A percentile compares a stretch with the other conserved stretches of the same genome.
These are phyloP conservation scores for Emydura subglobosa DNA, from an alignment of 2,113 vertebrate species.

Conservation along the genomic window DNA sequence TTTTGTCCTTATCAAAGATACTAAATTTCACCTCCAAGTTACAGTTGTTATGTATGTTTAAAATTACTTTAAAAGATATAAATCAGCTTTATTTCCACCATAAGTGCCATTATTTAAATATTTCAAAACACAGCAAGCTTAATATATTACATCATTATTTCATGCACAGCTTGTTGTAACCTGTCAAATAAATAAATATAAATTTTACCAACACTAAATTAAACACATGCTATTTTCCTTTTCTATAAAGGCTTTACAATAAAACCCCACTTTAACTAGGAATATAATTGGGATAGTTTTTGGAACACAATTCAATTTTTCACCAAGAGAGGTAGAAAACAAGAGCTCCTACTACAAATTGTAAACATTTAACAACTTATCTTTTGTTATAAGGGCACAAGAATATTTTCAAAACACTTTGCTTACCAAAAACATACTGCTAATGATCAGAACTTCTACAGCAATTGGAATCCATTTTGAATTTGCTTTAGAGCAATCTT, in stretches of 20 bases:
- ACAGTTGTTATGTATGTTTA: not conserved
- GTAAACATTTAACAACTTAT: not conserved
- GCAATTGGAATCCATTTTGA: not conserved
- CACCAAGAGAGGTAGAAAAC: not conserved
- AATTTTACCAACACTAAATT: not conserved
- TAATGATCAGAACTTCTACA: not conserved
- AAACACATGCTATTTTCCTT: not conserved
- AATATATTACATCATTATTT: not conserved
- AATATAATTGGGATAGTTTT: not conserved
- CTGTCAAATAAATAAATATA: not conserved
- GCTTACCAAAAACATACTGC: not conserved
- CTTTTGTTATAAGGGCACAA: not conserved
- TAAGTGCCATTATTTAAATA: not conserved
- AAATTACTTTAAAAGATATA: not conserved
- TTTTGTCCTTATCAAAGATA: not conserved
- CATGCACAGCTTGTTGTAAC: not conserved
- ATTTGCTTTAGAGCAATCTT: not conserved
- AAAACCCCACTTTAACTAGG: not conserved
- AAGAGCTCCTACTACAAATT: not conserved
- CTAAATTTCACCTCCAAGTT: not conserved
- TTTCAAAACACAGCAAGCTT: not conserved
- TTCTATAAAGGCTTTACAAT: not conserved
- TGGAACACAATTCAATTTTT: not conserved
- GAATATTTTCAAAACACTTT: not conserved
- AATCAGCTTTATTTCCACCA: not conserved